A percentile compares a stretch with the other conserved stretches of the same genome.
Conservation (phyloP, 2,888 invertebrate species). For the Eristalis intricaria region DNA sequence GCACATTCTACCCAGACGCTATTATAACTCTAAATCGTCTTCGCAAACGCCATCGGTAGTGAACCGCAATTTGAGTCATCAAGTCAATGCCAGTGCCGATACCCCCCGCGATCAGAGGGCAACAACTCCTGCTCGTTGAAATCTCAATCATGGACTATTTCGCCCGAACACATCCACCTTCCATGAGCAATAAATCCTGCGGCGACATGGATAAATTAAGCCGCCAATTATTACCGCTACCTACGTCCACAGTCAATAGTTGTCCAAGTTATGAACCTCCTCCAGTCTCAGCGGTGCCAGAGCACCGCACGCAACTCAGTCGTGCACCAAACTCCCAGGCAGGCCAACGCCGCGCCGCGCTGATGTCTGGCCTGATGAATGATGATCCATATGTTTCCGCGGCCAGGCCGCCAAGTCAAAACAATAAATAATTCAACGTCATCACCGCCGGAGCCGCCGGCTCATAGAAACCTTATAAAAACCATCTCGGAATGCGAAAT, state of each 20-base stretch:
- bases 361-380: slow-evolving; percentile 43
- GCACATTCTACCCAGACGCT: too few species aligned
- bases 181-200: not conserved
- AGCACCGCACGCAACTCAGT: slow-evolving; percentile 5
- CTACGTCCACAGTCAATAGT: not conserved
- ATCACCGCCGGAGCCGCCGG: slow-evolving; percentile 20
- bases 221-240: not conserved
- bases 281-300: not conserved
- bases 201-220: not conserved
- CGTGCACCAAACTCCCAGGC: slow-evolving; percentile 8
- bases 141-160: not conserved
- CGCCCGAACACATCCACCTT: not conserved
- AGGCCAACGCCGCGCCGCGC: not conserved
- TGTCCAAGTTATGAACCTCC: not conserved
- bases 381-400: slow-evolving; percentile 46
- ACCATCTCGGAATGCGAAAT: slow-evolving; percentile 30
- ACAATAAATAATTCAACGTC: slow-evolving; percentile 69
- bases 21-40: too few species aligned
- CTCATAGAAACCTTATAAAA: slow-evolving; percentile 17
- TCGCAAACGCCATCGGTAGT: too few species aligned
- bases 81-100: too few species aligned
- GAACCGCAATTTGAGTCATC: too few species aligned
- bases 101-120: not conserved
- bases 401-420: slow-evolving; percentile 23
- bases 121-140: not conserved